A percentile compares a stretch with the other conserved stretches of the same genome.
Evolutionary conservation across 2,797 vertebrate genomes (phyloP).

Genomic region (Microchirus variegatus): DNA sequence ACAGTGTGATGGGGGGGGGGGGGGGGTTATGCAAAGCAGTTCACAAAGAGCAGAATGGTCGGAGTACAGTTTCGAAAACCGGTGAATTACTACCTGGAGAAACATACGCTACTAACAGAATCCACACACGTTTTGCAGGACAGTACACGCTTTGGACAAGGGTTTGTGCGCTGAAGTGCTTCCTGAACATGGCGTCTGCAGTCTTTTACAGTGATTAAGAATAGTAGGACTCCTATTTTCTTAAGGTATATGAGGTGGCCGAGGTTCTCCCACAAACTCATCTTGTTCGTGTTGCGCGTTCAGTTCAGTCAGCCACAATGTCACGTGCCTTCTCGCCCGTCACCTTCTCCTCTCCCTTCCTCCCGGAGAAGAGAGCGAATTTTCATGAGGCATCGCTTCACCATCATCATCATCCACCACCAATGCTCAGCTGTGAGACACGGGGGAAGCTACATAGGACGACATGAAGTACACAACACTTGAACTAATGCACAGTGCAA

Average conservation of each 20-base stretch:
- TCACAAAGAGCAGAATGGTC: conserved; percentile 64
- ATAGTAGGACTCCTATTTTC: conserved; percentile 72
- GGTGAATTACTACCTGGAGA: conserved; percentile 64
- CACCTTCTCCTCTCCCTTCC: conserved; percentile 11
- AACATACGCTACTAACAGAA: conserved; percentile 67
- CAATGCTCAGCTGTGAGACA: conserved; percentile 63
- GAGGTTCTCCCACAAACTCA: conserved; percentile 56
- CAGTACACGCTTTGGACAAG: conserved; percentile 59
- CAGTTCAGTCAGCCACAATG: conserved; percentile 51
- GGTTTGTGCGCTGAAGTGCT: conserved; percentile 50
- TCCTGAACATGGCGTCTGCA: conserved; percentile 61
- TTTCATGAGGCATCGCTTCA: conserved; percentile 62
- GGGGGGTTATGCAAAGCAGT: conserved; percentile 53
- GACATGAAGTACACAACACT: conserved; percentile 76
- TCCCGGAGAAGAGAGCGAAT: conserved; percentile 51
- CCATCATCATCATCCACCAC: conserved; percentile 30
- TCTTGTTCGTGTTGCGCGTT: conserved; percentile 65
- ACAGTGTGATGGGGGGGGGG: conserved; percentile 56
- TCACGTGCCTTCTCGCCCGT: conserved; percentile 19
- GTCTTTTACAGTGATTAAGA: conserved; percentile 72
- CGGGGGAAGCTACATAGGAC: conserved; percentile 71
- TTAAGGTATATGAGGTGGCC: conserved; percentile 74
- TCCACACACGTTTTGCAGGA: conserved; percentile 60
- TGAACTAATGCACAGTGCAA: conserved; percentile 85
- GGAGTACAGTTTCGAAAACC: conserved; percentile 66